Evolutionary conservation across 2,113 vertebrate genomes (phyloP), one percentile per base, ranked within the genome.

Genomic region (Morone chrysops): DNA sequence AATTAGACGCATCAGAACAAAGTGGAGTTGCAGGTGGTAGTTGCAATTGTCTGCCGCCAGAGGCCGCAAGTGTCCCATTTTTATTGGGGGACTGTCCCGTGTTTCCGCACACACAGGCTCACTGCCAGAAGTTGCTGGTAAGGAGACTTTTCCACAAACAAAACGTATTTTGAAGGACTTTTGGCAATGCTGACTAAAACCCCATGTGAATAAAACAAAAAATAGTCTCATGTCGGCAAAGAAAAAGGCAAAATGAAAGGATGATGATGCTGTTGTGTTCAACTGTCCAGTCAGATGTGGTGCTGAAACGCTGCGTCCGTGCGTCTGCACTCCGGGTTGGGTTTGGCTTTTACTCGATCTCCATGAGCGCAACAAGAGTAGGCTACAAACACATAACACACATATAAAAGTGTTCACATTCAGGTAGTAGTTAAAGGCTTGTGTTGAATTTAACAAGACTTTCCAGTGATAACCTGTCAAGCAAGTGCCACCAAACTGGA

Each of bases 211-310:
- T 4, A 5, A 38, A 77, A 51, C 11, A 17, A 1, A 57, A 51
- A 41, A 13, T 17, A 36, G 6, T 16, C 17, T 12, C 5, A 2
- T 4, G 14, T 41, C 0, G 6, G n/a, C 9, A 68, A 18, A 9
- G 3, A 31, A 31, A 22, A 20, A 8, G 22, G 0, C 20, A 9
- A 25, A 68, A 40, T 1, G 0, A 7, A 5, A 53, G n/a, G 9
- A 11, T 13, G 43, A n/a, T 2, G 8, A 3, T 11, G 57, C n/a
- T 16, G 43, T 2, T 11, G 25, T 7, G 36, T 70, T 75, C 17
- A 47, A 85, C 91, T 92, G 83, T 91, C 91, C 91, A 82, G 61
- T 87, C 36, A 14, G 17, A 31, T 31, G 77, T 90, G 93, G 91
- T 93, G 89, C 90, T 93, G 92, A 93, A 92, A 85, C 22, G 9